These are phyloP conservation scores for Tyrannus savana DNA, from an alignment of 2,113 vertebrate species.

Conservation along the genomic window DNA sequence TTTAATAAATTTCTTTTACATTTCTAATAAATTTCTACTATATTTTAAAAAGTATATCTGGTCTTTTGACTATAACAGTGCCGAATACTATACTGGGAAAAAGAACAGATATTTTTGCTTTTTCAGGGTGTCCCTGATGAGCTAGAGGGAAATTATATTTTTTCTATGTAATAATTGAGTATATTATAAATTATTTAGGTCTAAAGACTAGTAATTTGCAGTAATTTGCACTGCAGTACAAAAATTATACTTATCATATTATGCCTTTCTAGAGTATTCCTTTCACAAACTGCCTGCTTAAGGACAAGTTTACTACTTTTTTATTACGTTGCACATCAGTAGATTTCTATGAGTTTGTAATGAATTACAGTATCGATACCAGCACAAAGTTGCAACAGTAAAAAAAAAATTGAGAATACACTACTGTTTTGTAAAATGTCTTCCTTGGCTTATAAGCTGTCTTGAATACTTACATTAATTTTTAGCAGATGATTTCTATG, in stretches of 20 bases:
- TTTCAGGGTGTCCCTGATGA: background rate
- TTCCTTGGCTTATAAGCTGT: background rate
- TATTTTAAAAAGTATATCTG: no score
- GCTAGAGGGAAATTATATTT: background rate
- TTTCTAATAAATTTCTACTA: no score
- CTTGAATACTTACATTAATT: background rate
- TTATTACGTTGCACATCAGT: background rate
- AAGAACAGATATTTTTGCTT: background rate
- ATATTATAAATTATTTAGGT: no score
- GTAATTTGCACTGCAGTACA: background rate
- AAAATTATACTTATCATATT: background rate
- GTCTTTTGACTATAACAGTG: background rate
- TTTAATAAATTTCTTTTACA: no score
- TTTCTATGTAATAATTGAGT: background rate
- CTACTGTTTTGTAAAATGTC: background rate
- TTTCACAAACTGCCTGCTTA: background rate
- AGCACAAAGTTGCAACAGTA: background rate
- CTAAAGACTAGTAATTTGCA: background rate
- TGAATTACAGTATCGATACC: background rate
- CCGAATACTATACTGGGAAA: background rate
- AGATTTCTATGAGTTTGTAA: background rate
- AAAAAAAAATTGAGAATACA: background rate
- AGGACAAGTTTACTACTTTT: background rate
- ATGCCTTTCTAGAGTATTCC: background rate
- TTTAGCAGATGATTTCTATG: background rate